A percentile compares a stretch with the other conserved stretches of the same genome.
Conservation (phyloP, 1,140 invertebrate genomes). For the Leucophenga varia region DNA sequence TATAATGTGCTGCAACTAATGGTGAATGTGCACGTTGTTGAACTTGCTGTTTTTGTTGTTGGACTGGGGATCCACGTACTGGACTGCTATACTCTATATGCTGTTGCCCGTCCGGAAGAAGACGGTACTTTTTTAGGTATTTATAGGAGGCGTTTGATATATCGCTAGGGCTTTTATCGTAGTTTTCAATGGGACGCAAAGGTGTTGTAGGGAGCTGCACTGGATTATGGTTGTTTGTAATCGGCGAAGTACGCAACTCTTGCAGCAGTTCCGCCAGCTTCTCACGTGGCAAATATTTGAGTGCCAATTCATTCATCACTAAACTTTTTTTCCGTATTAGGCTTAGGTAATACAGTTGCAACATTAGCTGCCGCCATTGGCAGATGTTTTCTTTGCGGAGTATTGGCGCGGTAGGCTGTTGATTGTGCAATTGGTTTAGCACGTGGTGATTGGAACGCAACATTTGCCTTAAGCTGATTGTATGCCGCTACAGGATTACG, state of each 20-base stretch:
- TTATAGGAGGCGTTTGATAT: conserved; percentile 53
- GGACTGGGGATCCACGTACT: conserved; percentile 6
- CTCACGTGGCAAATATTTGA: conserved; percentile 43
- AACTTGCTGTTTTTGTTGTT: conserved; percentile 2
- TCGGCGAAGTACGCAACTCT: conserved; percentile 27
- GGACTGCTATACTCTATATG: conserved; percentile 7
- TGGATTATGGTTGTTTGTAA: conserved; percentile 4
- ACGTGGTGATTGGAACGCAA: conserved; percentile 35
- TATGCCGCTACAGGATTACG: too few species aligned
- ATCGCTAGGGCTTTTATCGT: conserved; percentile 34
- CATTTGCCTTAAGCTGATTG: too few species aligned
- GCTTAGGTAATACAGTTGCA: conserved; percentile 13
- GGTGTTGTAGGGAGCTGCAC: conserved; percentile 22
- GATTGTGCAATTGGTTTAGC: conserved; percentile 38
- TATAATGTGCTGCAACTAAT: too few species aligned
- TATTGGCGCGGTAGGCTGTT: conserved; percentile 35
- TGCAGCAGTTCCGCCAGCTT: conserved; percentile 43
- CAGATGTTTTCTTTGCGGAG: conserved; percentile 18
- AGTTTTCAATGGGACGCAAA: conserved; percentile 36
- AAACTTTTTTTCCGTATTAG: conserved; percentile 42
- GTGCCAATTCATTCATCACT: conserved; percentile 48
- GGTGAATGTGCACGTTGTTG: conserved; percentile 4
- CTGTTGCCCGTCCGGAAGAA: conserved; percentile 39
- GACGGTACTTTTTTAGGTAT: conserved; percentile 46
- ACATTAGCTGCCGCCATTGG: conserved; percentile 2